A percentile compares a stretch with the other conserved stretches of the same genome.
phyloP scores from a whole-genome alignment of 2,888 invertebrate species.

The Parnassius mnemosyne region DNA sequence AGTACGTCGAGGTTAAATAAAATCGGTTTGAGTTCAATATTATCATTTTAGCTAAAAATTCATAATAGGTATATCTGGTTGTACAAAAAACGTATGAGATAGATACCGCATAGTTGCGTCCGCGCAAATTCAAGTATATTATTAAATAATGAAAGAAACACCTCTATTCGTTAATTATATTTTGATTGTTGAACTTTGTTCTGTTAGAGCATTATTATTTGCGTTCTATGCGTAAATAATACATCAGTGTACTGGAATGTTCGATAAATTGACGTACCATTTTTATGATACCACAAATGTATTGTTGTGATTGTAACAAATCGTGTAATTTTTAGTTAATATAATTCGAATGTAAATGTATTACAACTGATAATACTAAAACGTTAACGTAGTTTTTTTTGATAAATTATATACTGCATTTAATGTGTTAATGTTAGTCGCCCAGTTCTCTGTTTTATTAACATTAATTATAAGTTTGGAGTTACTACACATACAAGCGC shows the following conservation, averaged over 20 bases:
- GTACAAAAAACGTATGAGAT: no score
- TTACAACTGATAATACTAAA: slow-evolving; percentile 53
- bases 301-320: slow-evolving; percentile 64
- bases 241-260: background rate
- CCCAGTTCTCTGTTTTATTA: slow-evolving; percentile 5
- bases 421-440: slow-evolving; percentile 61
- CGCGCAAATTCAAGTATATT: background rate
- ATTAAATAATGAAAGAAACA: background rate
- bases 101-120: background rate
- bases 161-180: background rate
- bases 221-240: background rate
- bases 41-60: no score
- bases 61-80: no score
- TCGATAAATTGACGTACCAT: slow-evolving; percentile 15
- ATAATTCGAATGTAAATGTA: slow-evolving; percentile 56
- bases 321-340: slow-evolving; percentile 52
- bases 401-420: slow-evolving; percentile 62
- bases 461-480: background rate
- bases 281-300: slow-evolving; percentile 17
- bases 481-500: background rate
- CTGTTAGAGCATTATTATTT: background rate
- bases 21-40: no score
- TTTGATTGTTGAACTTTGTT: background rate
- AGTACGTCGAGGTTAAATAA: no score
- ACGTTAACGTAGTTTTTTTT: slow-evolving; percentile 52